phyloP scores from a whole-genome alignment of 2,888 invertebrate species.

The Drosophila atroscutellata region DNA sequence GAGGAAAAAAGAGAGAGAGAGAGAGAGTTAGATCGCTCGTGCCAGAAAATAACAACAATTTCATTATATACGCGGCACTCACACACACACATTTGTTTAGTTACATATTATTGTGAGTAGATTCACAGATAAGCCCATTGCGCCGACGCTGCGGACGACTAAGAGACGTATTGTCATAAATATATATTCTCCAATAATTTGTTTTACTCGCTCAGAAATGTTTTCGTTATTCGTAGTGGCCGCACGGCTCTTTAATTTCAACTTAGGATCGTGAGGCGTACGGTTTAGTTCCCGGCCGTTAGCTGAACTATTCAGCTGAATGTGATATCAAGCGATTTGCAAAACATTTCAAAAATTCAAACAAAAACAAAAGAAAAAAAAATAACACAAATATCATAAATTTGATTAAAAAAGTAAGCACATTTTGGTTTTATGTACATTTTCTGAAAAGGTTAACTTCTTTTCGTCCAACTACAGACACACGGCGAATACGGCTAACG shows the following conservation, averaged over 20 bases:
- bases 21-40: slow-evolving; percentile 8
- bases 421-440: slow-evolving; percentile 22
- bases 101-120: slow-evolving; percentile 29
- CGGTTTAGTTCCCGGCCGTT: slow-evolving; percentile 68
- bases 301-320: slow-evolving; percentile 64
- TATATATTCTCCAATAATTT: slow-evolving; percentile 54
- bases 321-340: slow-evolving; percentile 6
- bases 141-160: slow-evolving; percentile 50
- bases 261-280: slow-evolving; percentile 49
- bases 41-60: slow-evolving; percentile 42
- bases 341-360: background rate
- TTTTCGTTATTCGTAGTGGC: slow-evolving; percentile 60
- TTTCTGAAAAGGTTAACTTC: slow-evolving; percentile 1
- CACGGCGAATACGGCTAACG: slow-evolving; percentile 15
- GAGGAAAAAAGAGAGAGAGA: slow-evolving; percentile 5
- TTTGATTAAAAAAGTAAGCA: slow-evolving; percentile 47
- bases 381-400: slow-evolving; percentile 11
- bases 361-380: slow-evolving; percentile 16
- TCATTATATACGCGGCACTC: slow-evolving; percentile 29
- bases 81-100: slow-evolving; percentile 9
- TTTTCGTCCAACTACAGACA: slow-evolving; percentile 23
- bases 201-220: slow-evolving; percentile 49
- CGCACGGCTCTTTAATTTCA: slow-evolving; percentile 47
- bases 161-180: slow-evolving; percentile 71
- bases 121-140: slow-evolving; percentile 61